Percentiles rank a stretch among this genome's conserved stretches.
These are phyloP conservation scores for Nemapogon koenigi DNA, from an alignment of 2,888 invertebrate species.

Conservation along the genomic window DNA sequence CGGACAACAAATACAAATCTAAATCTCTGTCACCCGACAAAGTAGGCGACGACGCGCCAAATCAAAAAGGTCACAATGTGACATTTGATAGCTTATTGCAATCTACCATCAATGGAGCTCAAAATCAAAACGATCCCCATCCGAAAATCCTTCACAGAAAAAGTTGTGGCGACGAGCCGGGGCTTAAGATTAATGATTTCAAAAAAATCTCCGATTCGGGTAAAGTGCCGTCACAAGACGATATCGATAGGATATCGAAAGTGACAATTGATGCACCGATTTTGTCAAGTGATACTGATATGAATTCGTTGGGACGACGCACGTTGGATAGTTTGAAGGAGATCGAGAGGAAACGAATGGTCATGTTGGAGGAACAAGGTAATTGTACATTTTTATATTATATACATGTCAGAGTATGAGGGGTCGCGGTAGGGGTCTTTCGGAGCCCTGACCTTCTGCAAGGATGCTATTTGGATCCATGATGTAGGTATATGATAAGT, in stretches of 20 bases:
- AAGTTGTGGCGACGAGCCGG: slow-evolving; percentile 56
- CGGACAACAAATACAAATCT: slow-evolving; percentile 51
- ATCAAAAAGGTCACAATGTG: slow-evolving; percentile 20
- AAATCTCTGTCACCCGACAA: slow-evolving; percentile 51
- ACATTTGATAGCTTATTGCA: slow-evolving; percentile 18
- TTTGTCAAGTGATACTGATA: slow-evolving; percentile 70
- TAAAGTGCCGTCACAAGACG: slow-evolving; percentile 79
- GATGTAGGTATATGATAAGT: no score
- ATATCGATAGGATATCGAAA: slow-evolving; percentile 86
- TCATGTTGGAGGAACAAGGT: slow-evolving; percentile 92
- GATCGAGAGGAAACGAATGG: slow-evolving; percentile 85
- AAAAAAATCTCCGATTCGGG: slow-evolving; percentile 42
- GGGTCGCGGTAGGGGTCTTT: no score
- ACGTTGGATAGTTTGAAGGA: slow-evolving; percentile 88
- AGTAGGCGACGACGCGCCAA: slow-evolving; percentile 26
- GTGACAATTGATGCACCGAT: slow-evolving; percentile 86
- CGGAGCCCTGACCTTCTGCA: no score
- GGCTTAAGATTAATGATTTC: slow-evolving; percentile 26
- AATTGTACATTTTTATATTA: no score
- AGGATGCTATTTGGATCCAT: no score
- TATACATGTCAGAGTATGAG: no score
- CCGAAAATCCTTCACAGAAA: slow-evolving; percentile 34
- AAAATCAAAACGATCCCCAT: not conserved
- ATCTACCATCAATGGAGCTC: slow-evolving; percentile 12
- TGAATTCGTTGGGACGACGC: slow-evolving; percentile 72